phyloP scores from a whole-genome alignment of 35 echinoderm and acorn worm genomes.

The Strongylocentrotus purpuratus region DNA sequence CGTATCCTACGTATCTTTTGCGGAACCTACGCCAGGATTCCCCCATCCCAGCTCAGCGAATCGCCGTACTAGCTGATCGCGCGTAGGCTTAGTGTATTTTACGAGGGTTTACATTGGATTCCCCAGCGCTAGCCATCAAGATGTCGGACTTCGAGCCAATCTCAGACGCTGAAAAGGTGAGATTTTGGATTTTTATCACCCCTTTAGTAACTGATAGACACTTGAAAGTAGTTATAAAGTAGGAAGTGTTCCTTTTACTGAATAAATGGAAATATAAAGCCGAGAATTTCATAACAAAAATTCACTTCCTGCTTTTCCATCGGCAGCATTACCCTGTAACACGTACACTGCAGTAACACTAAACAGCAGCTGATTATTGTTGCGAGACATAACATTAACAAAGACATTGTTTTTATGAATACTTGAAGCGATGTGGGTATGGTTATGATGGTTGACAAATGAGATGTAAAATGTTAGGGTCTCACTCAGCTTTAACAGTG shows the following conservation, averaged over 20 bases:
- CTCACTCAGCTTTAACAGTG: no score
- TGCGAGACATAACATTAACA: no score
- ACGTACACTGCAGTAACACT: no score
- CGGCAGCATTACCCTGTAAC: background rate
- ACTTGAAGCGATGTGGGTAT: no score
- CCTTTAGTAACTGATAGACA: background rate
- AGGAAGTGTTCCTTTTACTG: background rate
- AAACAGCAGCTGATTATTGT: no score
- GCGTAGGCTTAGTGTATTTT: background rate
- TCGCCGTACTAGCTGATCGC: background rate
- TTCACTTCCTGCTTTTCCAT: constrained; percentile 56
- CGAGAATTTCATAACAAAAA: constrained; percentile 15
- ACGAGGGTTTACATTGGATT: background rate
- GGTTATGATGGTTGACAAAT: no score
- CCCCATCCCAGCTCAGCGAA: background rate
- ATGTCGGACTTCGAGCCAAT: constrained; percentile 51
- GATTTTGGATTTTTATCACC: background rate
- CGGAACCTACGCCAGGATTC: background rate
- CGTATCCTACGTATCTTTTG: background rate
- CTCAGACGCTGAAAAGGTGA: constrained; percentile 49
- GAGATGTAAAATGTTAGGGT: no score
- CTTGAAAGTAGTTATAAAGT: background rate
- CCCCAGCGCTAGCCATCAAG: background rate
- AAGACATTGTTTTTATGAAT: no score
- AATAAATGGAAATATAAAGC: background rate